Conservation (phyloP, 2,113 vertebrate species). For the Nyctibius bracteatus region DNA sequence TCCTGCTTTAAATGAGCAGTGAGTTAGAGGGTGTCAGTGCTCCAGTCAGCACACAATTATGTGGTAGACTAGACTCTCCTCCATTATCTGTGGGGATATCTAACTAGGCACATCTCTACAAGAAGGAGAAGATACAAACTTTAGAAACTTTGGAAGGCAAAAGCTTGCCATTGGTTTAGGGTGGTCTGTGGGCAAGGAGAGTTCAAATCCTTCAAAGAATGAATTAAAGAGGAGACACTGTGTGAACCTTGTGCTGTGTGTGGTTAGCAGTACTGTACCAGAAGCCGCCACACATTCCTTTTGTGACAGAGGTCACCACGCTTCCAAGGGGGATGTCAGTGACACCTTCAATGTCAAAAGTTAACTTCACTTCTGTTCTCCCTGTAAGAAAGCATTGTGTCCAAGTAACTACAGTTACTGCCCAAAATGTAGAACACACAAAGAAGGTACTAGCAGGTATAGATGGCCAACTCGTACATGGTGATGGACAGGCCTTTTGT, state of each 20-base stretch:
- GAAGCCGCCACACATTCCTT: neutral
- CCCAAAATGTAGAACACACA: neutral
- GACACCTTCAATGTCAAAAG: neutral
- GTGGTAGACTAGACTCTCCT: neutral
- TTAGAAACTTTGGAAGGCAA: neutral
- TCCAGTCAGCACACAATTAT: too few relatives aligned
- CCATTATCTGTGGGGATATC: neutral
- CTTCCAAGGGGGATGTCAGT: neutral
- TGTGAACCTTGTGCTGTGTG: neutral
- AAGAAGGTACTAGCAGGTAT: neutral
- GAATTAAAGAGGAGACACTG: neutral
- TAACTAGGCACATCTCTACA: neutral
- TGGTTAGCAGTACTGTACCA: neutral
- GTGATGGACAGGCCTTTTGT: neutral
- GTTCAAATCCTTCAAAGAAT: neutral
- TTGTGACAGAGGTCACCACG: neutral
- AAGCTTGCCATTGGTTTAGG: neutral
- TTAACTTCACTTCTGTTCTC: neutral
- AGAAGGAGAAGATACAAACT: neutral
- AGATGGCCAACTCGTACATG: rapidly evolving
- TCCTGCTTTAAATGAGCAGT: neutral
- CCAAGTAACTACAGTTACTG: neutral
- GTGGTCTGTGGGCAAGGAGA: neutral
- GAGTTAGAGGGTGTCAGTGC: neutral
- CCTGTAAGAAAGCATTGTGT: neutral